These are phyloP conservation scores for Amiota mariae DNA, from an alignment of 2,888 invertebrate species.

Conservation along the genomic window DNA sequence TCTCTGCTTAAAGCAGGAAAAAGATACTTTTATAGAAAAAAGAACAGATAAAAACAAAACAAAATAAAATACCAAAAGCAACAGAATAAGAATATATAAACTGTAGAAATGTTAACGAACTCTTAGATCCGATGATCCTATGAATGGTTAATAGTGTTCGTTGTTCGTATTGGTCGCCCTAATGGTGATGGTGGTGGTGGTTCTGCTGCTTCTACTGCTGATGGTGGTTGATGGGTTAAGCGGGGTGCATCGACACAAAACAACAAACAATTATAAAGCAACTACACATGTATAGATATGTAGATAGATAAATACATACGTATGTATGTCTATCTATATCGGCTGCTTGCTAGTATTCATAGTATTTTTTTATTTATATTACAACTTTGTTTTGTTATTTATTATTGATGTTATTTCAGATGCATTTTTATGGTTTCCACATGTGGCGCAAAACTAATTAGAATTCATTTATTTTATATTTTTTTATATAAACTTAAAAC, in stretches of 20 bases:
- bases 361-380: conserved; percentile 14
- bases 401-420: conserved; percentile 12
- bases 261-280: neutral
- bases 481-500: neutral
- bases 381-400: neutral
- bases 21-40: too few relatives aligned
- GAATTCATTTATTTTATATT: neutral
- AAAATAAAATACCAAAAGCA: neutral
- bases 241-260: neutral
- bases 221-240: conserved; percentile 19
- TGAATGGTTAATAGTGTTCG: conserved; percentile 17
- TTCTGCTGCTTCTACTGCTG: neutral
- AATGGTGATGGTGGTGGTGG: conserved; percentile 6
- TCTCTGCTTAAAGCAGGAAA: too few relatives aligned
- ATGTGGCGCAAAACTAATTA: conserved; percentile 25
- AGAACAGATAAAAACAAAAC: too few relatives aligned
- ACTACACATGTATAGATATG: conserved; percentile 4
- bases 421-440: conserved; percentile 34
- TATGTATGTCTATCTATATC: too few relatives aligned
- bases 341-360: neutral
- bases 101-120: conserved; percentile 24
- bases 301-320: too few relatives aligned
- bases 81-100: neutral
- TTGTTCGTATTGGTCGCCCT: neutral
- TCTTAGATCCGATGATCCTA: conserved; percentile 8